Base-by-base conservation (phyloP, 1,140 invertebrate species). In the Aphelinus atriplicis region DNA sequence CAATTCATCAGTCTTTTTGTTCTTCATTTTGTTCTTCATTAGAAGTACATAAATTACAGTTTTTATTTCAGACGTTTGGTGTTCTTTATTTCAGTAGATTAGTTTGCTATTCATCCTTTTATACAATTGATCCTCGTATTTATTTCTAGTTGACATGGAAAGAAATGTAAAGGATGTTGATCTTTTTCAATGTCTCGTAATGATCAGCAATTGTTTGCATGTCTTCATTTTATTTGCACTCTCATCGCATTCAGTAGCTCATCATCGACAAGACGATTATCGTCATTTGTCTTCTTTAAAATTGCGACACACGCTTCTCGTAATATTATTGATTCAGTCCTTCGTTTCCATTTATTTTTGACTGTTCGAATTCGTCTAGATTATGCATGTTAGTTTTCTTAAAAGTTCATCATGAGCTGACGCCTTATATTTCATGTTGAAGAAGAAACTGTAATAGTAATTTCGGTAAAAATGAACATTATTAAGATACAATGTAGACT, bases 61-160 rank as follows among this genome's bases (percentile, higher is more conserved):
- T 75, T 75, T 78, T 77, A 75, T 79, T 64, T 81, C 78, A 81
- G 26, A 26, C 26, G 71, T 81, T 78, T 53, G 51, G 58, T 70
- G 58, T 68, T 74, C 51, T 64, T 62, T 71, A 66, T 60, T 75
- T 47, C 3, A 60, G 75, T 76, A 76, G 63, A 55, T 76, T 76
- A 72, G 69, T 55, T 57, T n/a, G 50, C n/a, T 43, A 10, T 71
- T 63, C 26, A 48, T 60, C 9, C 2, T 51, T 68, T 26, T 26
- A 26, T 26, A 26, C 26, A 67, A 45, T 62, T 58, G 51, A 47
- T n/a, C 63, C 7, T 70, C 47, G 53, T 66, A 46, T 65, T 65
- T 70, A 46, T 75, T 70, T 67, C 66, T 76, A 45, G 58, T 42
- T 2, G 42, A 48, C 46, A 62, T 6, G 48, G 61, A 60, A 73